These are phyloP conservation scores for Pelecanus crispus DNA, from an alignment of 2,113 vertebrate species.

Conservation along the genomic window DNA sequence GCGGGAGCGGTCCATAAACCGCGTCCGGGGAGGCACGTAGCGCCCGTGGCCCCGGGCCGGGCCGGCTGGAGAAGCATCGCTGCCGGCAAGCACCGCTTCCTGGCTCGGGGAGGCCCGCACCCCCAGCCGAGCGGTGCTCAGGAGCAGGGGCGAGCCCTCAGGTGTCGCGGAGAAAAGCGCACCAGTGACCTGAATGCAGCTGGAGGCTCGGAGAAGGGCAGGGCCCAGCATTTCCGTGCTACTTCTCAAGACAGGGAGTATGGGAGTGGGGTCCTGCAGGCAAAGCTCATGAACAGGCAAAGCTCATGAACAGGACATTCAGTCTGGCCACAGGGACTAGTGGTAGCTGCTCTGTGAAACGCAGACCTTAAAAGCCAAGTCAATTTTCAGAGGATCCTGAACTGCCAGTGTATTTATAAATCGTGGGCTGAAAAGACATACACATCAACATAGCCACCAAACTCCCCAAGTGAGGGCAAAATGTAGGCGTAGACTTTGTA, in stretches of 20 bases:
- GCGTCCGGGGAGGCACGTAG: background rate
- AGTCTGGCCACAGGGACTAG: rapidly evolving
- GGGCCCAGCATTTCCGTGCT: background rate
- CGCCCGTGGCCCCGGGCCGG: no score
- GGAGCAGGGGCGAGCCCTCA: background rate
- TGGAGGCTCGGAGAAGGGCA: background rate
- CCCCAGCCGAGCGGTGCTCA: background rate
- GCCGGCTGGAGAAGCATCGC: background rate
- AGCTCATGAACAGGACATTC: rapidly evolving
- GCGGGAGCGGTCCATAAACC: background rate
- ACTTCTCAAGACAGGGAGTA: no score
- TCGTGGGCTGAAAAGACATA: rapidly evolving
- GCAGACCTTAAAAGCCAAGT: rapidly evolving
- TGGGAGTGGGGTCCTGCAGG: background rate
- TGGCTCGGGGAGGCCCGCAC: background rate
- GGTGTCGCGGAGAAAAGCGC: background rate
- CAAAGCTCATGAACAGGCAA: rapidly evolving
- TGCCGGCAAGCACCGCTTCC: no score
- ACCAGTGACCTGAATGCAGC: rapidly evolving
- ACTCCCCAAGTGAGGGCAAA: background rate
- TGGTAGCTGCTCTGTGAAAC: rapidly evolving
- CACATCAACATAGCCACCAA: rapidly evolving
- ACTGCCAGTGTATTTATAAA: background rate
- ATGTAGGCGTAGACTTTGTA: rapidly evolving
- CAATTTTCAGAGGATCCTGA: background rate